Percentiles rank a stretch among this genome's conserved stretches.
Evolutionary conservation across 2,113 vertebrate genomes (phyloP).

Genomic region (Formicarius rufipectus): DNA sequence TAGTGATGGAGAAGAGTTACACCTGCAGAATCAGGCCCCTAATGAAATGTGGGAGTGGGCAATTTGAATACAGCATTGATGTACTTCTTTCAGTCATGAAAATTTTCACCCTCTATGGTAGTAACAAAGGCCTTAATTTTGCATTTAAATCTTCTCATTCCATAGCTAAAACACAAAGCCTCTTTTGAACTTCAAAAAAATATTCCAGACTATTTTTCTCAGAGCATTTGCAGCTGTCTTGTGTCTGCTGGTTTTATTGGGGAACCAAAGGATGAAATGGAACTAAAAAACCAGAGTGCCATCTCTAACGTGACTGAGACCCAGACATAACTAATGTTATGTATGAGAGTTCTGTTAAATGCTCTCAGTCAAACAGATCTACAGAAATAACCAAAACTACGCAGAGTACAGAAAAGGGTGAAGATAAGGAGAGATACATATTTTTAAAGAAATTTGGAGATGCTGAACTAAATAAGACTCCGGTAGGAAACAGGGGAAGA

Average conservation of each 20-base stretch:
- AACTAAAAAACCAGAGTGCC: not conserved
- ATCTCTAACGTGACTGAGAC: not conserved
- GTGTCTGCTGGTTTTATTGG: not conserved
- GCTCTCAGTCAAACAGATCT: not conserved
- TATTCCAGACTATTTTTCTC: not conserved
- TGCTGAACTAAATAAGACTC: not conserved
- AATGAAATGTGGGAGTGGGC: not conserved
- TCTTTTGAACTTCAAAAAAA: not conserved
- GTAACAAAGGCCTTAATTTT: not conserved
- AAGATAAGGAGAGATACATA: not conserved
- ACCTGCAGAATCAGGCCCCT: not conserved
- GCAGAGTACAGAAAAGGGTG: not conserved
- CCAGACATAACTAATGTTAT: not conserved
- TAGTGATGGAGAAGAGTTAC: not conserved
- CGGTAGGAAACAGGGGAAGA: fast-evolving
- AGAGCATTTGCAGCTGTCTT: not conserved
- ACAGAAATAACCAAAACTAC: not conserved
- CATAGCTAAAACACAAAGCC: not conserved
- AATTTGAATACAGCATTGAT: not conserved
- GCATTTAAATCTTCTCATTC: not conserved
- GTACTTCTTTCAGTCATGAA: not conserved
- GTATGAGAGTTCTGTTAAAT: not conserved
- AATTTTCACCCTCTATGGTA: not conserved
- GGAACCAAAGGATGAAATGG: not conserved
- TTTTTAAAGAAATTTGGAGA: not conserved